Conservation (phyloP, 2,797 vertebrate genomes). For the Fistularia tabacaria region DNA sequence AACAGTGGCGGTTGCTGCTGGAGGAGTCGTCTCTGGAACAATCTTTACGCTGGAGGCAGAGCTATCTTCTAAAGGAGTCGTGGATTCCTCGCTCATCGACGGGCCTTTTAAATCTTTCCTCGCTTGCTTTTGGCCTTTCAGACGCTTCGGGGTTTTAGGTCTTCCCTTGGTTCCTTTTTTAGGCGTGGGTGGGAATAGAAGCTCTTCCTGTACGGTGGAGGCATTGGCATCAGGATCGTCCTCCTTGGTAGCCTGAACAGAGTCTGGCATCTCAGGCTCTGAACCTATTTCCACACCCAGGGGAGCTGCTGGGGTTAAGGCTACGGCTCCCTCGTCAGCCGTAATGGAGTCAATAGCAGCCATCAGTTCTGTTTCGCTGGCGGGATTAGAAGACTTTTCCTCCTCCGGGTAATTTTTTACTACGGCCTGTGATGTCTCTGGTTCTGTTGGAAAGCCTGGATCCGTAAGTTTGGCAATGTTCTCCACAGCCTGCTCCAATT, state of each 20-base stretch:
- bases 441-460: slow-evolving; percentile 75
- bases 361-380: slow-evolving; percentile 92
- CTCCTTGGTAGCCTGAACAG: slow-evolving; percentile 71
- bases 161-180: slow-evolving; percentile 80
- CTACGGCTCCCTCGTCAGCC: slow-evolving; percentile 74
- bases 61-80: slow-evolving; percentile 42
- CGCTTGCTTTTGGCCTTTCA: slow-evolving; percentile 74
- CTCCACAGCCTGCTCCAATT: slow-evolving; percentile 92
- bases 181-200: slow-evolving; percentile 59
- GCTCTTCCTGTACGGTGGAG: slow-evolving; percentile 62
- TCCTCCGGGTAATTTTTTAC: slow-evolving; percentile 74
- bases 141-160: slow-evolving; percentile 77
- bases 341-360: slow-evolving; percentile 97
- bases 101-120: slow-evolving; percentile 79
- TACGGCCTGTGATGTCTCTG: slow-evolving; percentile 54
- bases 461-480: slow-evolving; percentile 93
- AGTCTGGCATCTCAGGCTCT: slow-evolving; percentile 60
- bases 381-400: slow-evolving; percentile 86
- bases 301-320: slow-evolving; percentile 68
- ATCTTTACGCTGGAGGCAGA: slow-evolving; percentile 40
- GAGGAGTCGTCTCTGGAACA: slow-evolving; percentile 46
- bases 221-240: slow-evolving; percentile 62
- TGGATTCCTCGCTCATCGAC: slow-evolving; percentile 58
- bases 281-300: slow-evolving; percentile 71
- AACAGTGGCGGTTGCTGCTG: slow-evolving; percentile 55